Base-by-base conservation (phyloP, 2,888 invertebrate species). In the Phania funesta region DNA sequence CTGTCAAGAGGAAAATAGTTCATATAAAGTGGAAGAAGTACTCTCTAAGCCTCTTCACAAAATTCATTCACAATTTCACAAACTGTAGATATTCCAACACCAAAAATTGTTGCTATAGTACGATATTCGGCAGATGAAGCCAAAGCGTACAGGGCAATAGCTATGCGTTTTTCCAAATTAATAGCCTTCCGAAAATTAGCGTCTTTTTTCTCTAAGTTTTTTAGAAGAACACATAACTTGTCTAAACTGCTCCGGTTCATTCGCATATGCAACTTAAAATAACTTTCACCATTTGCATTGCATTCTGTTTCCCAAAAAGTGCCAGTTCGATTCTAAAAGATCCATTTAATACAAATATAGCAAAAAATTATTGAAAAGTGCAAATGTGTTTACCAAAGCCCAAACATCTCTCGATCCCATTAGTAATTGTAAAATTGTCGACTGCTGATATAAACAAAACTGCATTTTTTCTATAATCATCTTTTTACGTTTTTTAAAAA, bases 271-370 rank as follows among this genome's bases (percentile, higher is more conserved):
- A 18, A 20, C n/a, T 67, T 67, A n/a, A 38, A 67, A 48, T 29
- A 64, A 38, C 16, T 2, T 32, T 29, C 64, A 9, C 35, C 48
- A 22, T 60, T 64, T 64, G 3, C 50, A 67, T 50, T 50, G 38
- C 50, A 67, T 11, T 35, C 38, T 16, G 11, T 52, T 65, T 65
- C 65, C 50, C 50, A 65, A 50, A 70, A 70, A n/a, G 54, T 29
- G 3, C 24, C 50, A 16, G 50, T 38, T 65, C 65, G 65, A 50
- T 35, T 65, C 50, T 65, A 48, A 62, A 46, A 9, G 11, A 35
- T 35, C 9, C 11, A 35, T 35, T 35, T 35, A 35, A 35, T 35
- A 35, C 11, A 35, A 35, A 35, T 35, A 11, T 35, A 35, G 8
- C 50, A 50, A 26, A 13, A n/a, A 52, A 26, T 52, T 6, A 52